Percentiles rank a stretch among this genome's conserved stretches.
Conservation (phyloP, 2,888 invertebrate genomes). For the Hybos culiciformis region DNA sequence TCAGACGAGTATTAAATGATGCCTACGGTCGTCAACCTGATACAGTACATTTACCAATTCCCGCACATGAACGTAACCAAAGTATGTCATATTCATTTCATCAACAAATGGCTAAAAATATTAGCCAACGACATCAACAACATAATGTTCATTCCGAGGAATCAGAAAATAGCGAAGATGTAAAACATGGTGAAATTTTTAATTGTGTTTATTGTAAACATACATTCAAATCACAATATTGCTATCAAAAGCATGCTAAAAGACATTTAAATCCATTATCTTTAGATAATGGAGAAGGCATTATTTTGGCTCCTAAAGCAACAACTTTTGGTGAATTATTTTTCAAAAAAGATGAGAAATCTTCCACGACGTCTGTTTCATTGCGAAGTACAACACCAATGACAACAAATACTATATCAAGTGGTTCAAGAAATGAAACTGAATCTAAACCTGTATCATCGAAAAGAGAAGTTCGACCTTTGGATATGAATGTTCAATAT, state of each 20-base stretch:
- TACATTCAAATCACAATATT: slow-evolving; percentile 71
- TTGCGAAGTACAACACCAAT: slow-evolving; percentile 7
- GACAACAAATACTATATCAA: slow-evolving; percentile 11
- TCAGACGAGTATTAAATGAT: slow-evolving; percentile 71
- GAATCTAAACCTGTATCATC: too few relatives aligned
- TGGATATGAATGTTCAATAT: slow-evolving; percentile 74
- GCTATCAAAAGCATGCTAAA: slow-evolving; percentile 68
- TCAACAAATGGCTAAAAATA: slow-evolving; percentile 35
- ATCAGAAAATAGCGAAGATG: slow-evolving; percentile 22
- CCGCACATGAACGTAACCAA: slow-evolving; percentile 29
- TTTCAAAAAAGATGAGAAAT: slow-evolving; percentile 8
- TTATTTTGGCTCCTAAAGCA: slow-evolving; percentile 1
- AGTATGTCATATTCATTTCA: slow-evolving; percentile 34
- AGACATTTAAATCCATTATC: slow-evolving; percentile 51
- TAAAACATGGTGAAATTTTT: slow-evolving; percentile 37
- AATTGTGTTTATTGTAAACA: slow-evolving; percentile 64
- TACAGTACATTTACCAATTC: slow-evolving; percentile 14
- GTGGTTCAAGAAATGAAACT: slow-evolving; percentile 22
- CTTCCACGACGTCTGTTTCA: slow-evolving; percentile 1
- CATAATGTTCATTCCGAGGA: slow-evolving; percentile 20
- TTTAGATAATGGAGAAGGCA: slow-evolving; percentile 22
- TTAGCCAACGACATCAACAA: slow-evolving; percentile 21
- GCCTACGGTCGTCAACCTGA: slow-evolving; percentile 50
- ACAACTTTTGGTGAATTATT: slow-evolving; percentile 1
- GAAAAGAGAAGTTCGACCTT: slow-evolving; percentile 47